phyloP scores from a whole-genome alignment of 1,140 invertebrate species.

The Camponotus vicinus region DNA sequence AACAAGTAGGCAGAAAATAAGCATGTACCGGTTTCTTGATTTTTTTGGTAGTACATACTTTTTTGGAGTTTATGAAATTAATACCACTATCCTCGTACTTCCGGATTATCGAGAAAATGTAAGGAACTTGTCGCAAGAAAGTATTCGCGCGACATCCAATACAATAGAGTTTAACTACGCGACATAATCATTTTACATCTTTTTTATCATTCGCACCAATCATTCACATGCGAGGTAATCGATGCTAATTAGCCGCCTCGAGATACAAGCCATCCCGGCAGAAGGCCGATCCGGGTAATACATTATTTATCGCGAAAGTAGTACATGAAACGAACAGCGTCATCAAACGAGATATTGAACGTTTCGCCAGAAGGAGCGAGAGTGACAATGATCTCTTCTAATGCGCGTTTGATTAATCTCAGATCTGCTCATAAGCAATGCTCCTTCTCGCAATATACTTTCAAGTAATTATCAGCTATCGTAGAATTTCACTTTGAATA shows the following conservation, averaged over 20 bases:
- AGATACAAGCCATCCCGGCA: not conserved
- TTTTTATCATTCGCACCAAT: conserved; percentile 29
- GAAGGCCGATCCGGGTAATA: conserved; percentile 8
- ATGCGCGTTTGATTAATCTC: conserved; percentile 30
- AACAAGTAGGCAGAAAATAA: no score
- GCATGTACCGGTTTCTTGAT: no score
- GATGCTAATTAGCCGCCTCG: conserved; percentile 22
- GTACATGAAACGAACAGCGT: conserved; percentile 41
- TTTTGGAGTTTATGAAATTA: no score
- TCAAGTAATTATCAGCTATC: not conserved
- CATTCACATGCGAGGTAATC: conserved; percentile 15
- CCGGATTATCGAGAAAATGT: not conserved
- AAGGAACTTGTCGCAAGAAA: not conserved
- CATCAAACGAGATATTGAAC: conserved; percentile 42
- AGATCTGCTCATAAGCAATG: conserved; percentile 20
- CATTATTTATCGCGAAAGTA: conserved; percentile 55
- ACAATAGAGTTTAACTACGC: conserved; percentile 21
- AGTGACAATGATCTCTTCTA: conserved; percentile 47
- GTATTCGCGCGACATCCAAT: not conserved
- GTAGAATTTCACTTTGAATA: conserved; percentile 23
- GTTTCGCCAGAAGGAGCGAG: conserved; percentile 46
- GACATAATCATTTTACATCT: conserved; percentile 14
- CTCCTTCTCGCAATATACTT: not conserved
- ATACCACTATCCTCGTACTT: not conserved
- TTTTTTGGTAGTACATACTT: no score